Conservation (phyloP, 2,888 invertebrate species). For the Atrina japonica region DNA sequence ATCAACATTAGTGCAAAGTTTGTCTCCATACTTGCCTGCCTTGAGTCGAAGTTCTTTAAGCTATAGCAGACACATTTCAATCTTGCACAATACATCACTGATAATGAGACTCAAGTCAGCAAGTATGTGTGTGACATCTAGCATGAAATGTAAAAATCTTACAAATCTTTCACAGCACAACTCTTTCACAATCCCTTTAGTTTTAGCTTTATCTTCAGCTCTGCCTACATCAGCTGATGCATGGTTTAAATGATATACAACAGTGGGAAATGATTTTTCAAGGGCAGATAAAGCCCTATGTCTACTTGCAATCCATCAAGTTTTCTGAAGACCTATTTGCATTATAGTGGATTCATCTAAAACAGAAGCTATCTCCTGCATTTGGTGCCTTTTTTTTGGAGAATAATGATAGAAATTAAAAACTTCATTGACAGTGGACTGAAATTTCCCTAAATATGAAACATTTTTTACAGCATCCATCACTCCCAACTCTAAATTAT, state of each 20-base stretch:
- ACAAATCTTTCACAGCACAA: not conserved
- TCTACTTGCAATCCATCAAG: slow-evolving; percentile 5
- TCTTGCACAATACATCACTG: not conserved
- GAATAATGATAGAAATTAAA: slow-evolving; percentile 20
- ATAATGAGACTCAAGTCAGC: slow-evolving; percentile 2
- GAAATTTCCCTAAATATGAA: slow-evolving; percentile 10
- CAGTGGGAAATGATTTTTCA: slow-evolving; percentile 4
- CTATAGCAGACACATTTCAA: slow-evolving; percentile 1
- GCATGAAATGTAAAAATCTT: not conserved
- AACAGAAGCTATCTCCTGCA: slow-evolving; percentile 7
- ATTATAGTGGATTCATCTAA: not conserved
- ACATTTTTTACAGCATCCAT: slow-evolving; percentile 15
- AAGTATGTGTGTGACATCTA: not conserved
- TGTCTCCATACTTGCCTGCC: not conserved
- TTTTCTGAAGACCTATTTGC: slow-evolving; percentile 17
- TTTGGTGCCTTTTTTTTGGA: not conserved
- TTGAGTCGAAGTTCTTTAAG: not conserved
- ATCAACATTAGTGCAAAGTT: not conserved
- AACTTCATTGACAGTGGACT: slow-evolving; percentile 4
- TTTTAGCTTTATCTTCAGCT: slow-evolving; percentile 6
- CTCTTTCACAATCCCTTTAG: not conserved
- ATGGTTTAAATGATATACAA: slow-evolving; percentile 22
- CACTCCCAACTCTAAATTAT: slow-evolving; percentile 22
- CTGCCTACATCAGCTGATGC: slow-evolving; percentile 2
- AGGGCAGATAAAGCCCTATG: not conserved